Evolutionary conservation across 2,797 vertebrate genomes (phyloP).

Genomic region (Myoxocephalus aenaeus): DNA sequence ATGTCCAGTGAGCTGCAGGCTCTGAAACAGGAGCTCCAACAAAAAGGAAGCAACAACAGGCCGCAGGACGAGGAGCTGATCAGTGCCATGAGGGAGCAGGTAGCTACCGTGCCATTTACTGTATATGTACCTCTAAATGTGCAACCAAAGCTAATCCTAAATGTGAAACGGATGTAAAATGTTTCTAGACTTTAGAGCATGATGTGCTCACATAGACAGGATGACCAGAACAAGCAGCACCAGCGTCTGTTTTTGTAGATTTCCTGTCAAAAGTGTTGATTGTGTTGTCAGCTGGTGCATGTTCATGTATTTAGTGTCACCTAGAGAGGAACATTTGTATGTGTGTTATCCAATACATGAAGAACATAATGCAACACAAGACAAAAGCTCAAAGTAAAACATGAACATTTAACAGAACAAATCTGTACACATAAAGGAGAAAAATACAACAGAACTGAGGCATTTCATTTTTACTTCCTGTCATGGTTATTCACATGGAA

Average conservation of each 20-base stretch:
- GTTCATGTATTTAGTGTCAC: background rate
- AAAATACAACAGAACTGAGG: background rate
- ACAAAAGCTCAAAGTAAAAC: background rate
- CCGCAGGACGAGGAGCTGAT: constrained; percentile 83
- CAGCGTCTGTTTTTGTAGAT: background rate
- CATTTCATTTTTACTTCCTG: background rate
- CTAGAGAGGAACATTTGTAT: background rate
- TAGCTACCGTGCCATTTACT: constrained; percentile 37
- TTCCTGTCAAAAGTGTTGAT: constrained; percentile 1
- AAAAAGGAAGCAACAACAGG: constrained; percentile 65
- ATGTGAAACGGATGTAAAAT: background rate
- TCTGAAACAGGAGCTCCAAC: constrained; percentile 79
- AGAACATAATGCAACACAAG: background rate
- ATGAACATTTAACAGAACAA: background rate
- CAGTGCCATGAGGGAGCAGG: constrained; percentile 85
- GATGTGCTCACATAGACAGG: background rate
- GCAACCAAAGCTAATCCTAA: background rate
- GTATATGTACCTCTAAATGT: background rate
- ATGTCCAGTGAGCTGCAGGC: constrained; percentile 81
- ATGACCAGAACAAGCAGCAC: constrained; percentile 15
- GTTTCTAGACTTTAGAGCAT: background rate
- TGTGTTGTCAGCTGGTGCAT: background rate
- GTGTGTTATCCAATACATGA: background rate
- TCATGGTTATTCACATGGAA: too few species aligned
- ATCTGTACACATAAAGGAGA: background rate